Conservation (phyloP, 2,113 vertebrate species). For the Pleuronectes platessa region DNA sequence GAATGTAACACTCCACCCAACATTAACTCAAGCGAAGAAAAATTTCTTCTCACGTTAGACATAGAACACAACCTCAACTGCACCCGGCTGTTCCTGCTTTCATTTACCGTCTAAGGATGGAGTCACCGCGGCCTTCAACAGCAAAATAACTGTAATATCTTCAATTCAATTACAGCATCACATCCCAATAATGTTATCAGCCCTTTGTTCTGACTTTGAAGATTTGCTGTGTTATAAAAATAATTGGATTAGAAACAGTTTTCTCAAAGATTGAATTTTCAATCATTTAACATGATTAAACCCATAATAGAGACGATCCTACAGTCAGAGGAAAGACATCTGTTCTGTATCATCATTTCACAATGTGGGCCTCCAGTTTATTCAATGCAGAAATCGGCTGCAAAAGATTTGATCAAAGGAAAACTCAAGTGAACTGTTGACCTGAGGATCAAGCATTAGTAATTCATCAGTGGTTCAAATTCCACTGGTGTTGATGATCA, state of each 20-base stretch:
- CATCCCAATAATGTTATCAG: neutral
- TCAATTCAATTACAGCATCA: neutral
- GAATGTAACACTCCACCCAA: slow-evolving; percentile 21
- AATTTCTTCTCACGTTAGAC: slow-evolving; percentile 1
- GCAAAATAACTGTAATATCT: neutral
- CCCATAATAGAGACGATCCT: neutral
- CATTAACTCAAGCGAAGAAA: slow-evolving; percentile 1
- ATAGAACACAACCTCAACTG: slow-evolving; percentile 9
- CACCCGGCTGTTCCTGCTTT: slow-evolving; percentile 21
- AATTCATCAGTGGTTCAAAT: slow-evolving; percentile 9
- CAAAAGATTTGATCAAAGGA: neutral
- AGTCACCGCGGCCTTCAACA: neutral
- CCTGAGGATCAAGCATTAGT: neutral
- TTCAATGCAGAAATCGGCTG: neutral
- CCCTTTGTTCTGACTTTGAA: neutral
- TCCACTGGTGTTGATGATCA: slow-evolving; percentile 1
- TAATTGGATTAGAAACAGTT: neutral
- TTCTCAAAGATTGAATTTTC: neutral
- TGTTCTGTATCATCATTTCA: neutral
- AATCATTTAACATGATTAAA: neutral
- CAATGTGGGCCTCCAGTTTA: neutral
- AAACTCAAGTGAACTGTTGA: neutral
- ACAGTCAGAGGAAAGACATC: neutral
- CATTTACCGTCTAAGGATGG: neutral
- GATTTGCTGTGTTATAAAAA: neutral